Evolutionary conservation across 2,113 vertebrate genomes (phyloP), one percentile per base, ranked within the genome.

Genomic region (Halcyon senegalensis): DNA sequence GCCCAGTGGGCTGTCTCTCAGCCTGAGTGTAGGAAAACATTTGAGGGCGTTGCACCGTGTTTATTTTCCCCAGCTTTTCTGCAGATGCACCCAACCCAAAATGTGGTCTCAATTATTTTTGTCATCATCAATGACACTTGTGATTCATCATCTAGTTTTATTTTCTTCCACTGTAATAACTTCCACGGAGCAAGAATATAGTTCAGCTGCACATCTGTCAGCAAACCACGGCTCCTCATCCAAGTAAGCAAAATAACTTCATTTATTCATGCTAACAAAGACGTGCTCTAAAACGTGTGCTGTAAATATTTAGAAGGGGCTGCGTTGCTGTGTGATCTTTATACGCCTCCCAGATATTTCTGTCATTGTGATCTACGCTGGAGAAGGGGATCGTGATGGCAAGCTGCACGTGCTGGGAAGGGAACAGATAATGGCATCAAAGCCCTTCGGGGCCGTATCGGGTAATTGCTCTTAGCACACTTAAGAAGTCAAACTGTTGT

Each of bases 121-220:
- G 85, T 93, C 93, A 68, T 48, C 60, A 0, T 33, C 68, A 60
- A 15, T 46, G 69, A 15, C 84, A 78, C 62, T 59, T 11, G 78
- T 59, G 59, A 96, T 94, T 39, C 93, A 93, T 94, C 94, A 68
- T 63, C 82, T 27, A 13, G 66, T 3, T 77, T 35, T 84, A 69
- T 89, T 94, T 87, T 24, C 94, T 16, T 84, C 77, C 82, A 51
- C 59, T 90, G 31, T 37, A 25, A 50, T 13, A 86, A 80, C 81
- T 77, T 58, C 59, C 66, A 4, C 9, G 64, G 63, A 59, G 82
- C 91, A 95, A 90, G 28, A 83, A 85, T 58, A 30, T 5, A 1
- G 53, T 82, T 75, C 64, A 84, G 91, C 93, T 82, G 91, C 87
- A 94, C 90, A 85, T 95, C 84, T 91, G 89, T 87, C 94, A 81